A percentile compares a stretch with the other conserved stretches of the same genome.
These are phyloP conservation scores for Leucophenga varia DNA, from an alignment of 1,140 invertebrate species.

Conservation along the genomic window DNA sequence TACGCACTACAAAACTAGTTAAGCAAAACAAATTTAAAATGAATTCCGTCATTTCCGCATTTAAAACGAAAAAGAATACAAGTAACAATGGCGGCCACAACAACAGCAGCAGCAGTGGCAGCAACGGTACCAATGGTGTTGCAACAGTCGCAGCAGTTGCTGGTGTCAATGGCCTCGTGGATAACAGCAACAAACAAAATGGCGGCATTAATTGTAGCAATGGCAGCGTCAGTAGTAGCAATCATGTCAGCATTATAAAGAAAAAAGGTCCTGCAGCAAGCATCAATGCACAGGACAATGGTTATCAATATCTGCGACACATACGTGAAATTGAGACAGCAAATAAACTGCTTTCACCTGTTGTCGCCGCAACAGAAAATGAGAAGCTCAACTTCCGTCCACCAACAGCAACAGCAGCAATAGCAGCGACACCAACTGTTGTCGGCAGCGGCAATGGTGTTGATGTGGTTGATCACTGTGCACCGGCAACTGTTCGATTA, in stretches of 20 bases:
- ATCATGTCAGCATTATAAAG: constrained; percentile 8
- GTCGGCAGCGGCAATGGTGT: no score
- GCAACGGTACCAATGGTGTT: not conserved
- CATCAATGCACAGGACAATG: constrained; percentile 38
- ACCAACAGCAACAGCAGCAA: not conserved
- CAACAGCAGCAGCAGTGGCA: constrained; percentile 3
- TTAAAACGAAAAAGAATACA: constrained; percentile 48
- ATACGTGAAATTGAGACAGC: constrained; percentile 54
- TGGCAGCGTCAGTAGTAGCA: constrained; percentile 15
- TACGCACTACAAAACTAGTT: no score
- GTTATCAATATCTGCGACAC: constrained; percentile 51
- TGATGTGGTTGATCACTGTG: constrained; percentile 45
- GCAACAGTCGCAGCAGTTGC: constrained; percentile 8
- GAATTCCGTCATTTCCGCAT: constrained; percentile 57
- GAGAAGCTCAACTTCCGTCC: constrained; percentile 26
- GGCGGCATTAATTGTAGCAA: constrained; percentile 24
- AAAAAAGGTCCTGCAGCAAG: constrained; percentile 28
- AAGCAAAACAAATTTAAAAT: constrained; percentile 24
- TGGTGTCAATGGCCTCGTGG: not conserved
- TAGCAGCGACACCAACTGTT: not conserved
- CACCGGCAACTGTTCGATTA: constrained; percentile 32
- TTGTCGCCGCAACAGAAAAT: constrained; percentile 27
- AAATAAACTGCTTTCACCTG: constrained; percentile 45
- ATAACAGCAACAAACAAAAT: constrained; percentile 16
- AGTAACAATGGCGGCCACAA: constrained; percentile 6